Evolutionary conservation across 2,888 invertebrate species (phyloP), one percentile per base, ranked within the genome.

Genomic region (Vandiemenella viatica): DNA sequence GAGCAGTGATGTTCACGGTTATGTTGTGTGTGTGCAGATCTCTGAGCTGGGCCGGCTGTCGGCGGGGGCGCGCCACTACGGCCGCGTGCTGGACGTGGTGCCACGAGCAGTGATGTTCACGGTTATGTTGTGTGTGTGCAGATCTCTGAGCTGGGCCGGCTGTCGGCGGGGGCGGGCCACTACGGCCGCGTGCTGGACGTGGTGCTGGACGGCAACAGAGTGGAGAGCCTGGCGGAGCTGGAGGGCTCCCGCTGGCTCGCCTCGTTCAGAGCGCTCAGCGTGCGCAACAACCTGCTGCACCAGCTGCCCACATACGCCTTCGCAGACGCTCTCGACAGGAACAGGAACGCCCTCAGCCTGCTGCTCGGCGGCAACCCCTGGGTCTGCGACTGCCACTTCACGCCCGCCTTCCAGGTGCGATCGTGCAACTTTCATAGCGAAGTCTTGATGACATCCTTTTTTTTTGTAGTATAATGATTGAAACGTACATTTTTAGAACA

Each of bases 351-450:
- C 37, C 78, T 77, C 59, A 71, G 79, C 49, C 67, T 88, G 22
- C 76, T 74, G 59, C 68, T 88, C 1, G 83, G 85, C 1, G 70
- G 74, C 53, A 89, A 89, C 65, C 84, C 87, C 0, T 89, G 87
- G 86, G 71, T 77, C 20, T 89, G 89, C 61, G 83, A 86, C 59
- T 89, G 89, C 57, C 75, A 76, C 55, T 87, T 83, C 63, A 80
- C 82, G 4, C 85, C 86, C 40, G 72, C 78, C 37, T 83, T 89
- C 61, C 82, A 84, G 61, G 80, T 74, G 64, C 8, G 46, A 19
- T 4, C 41, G n/a, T n/a, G n/a, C n/a, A n/a, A n/a, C n/a, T n/a
- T n/a, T n/a, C n/a, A n/a, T n/a, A n/a, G n/a, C n/a, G n/a, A n/a
- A n/a, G n/a, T n/a, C n/a, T n/a, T n/a, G n/a, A n/a, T n/a, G n/a